phyloP scores from a whole-genome alignment of 2,113 vertebrate genomes.

The Rhombomys opimus region DNA sequence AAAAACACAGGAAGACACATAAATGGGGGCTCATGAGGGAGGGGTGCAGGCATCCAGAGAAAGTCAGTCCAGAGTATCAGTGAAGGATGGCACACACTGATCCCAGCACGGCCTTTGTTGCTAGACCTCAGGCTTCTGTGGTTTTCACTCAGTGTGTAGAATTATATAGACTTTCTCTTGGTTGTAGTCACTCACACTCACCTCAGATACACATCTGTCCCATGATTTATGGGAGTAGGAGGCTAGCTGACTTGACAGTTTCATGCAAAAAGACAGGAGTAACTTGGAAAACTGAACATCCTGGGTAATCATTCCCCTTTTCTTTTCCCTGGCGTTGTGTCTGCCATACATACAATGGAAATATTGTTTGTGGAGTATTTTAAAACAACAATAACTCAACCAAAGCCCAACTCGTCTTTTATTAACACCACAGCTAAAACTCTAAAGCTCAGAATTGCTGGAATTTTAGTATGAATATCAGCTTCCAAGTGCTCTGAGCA shows the following conservation, averaged over 20 bases:
- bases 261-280: background rate
- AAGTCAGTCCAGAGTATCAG: background rate
- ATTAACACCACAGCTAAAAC: conserved; percentile 41
- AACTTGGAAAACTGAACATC: background rate
- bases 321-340: background rate
- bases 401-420: background rate
- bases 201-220: background rate
- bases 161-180: background rate
- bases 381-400: conserved; percentile 38
- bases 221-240: background rate
- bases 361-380: background rate
- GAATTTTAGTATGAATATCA: background rate
- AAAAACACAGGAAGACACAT: background rate
- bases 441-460: conserved; percentile 33
- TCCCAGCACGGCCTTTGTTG: background rate
- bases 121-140: background rate
- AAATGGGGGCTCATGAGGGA: background rate
- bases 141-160: conserved; percentile 22
- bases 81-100: background rate
- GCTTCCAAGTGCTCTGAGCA: background rate
- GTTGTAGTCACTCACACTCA: background rate
- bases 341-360: background rate
- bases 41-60: background rate
- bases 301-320: background rate
- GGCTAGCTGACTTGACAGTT: background rate